phyloP scores from a whole-genome alignment of 2,797 vertebrate genomes.

The Epinephelus coioides region DNA sequence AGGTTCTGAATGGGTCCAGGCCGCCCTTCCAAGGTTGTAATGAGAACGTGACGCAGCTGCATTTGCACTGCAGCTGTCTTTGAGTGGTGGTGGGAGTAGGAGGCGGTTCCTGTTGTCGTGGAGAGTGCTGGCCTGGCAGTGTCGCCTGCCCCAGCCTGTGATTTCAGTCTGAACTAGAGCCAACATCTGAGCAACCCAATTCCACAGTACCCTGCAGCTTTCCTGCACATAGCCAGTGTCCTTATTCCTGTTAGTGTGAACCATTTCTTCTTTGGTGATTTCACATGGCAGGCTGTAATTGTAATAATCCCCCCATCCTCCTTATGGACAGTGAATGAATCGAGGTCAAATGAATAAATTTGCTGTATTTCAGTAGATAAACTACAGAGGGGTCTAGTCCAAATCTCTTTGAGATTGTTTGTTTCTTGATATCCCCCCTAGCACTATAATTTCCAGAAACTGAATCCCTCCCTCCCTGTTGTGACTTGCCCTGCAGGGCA shows the following conservation, averaged over 20 bases:
- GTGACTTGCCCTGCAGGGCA: neutral
- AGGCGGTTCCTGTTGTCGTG: neutral
- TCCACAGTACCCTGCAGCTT: neutral
- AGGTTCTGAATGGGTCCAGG: conserved; percentile 22
- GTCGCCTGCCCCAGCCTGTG: conserved; percentile 4
- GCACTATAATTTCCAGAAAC: neutral
- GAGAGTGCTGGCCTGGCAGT: conserved; percentile 9
- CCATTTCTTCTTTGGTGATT: neutral
- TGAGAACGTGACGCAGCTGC: conserved; percentile 64
- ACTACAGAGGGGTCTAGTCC: neutral
- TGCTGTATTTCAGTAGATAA: too few species aligned
- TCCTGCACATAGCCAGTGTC: neutral
- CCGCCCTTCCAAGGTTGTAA: conserved; percentile 54
- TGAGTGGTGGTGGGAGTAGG: conserved; percentile 15
- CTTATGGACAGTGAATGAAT: neutral
- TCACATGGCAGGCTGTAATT: neutral
- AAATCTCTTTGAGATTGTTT: neutral
- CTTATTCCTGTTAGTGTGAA: neutral
- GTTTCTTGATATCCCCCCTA: neutral
- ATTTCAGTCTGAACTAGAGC: neutral
- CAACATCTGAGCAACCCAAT: neutral
- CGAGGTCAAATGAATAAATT: neutral
- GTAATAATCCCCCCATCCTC: neutral
- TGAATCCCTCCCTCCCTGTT: neutral
- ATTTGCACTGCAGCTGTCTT: conserved; percentile 65